These are phyloP conservation scores for Reticulitermes speratus DNA, from an alignment of 1,140 invertebrate genomes.

Conservation along the genomic window DNA sequence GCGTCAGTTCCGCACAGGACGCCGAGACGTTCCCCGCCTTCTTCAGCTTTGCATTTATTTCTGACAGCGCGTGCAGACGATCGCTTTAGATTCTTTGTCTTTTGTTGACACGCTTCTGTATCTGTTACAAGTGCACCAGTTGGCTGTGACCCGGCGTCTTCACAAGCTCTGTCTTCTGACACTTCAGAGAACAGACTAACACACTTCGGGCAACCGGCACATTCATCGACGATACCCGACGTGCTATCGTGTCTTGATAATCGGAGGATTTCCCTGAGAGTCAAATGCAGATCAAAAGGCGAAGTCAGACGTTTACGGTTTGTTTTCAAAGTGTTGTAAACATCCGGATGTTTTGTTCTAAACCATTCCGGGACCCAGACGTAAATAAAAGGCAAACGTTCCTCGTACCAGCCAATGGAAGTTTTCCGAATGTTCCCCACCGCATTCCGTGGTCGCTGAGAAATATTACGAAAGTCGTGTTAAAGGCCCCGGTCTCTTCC, in stretches of 20 bases:
- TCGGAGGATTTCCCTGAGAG: slow-evolving; percentile 51
- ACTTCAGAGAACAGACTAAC: slow-evolving; percentile 66
- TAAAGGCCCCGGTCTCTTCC: slow-evolving; percentile 56
- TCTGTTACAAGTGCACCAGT: slow-evolving; percentile 75
- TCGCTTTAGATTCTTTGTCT: slow-evolving; percentile 46
- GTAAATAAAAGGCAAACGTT: slow-evolving; percentile 82
- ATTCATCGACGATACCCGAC: slow-evolving; percentile 42
- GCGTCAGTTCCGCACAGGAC: slow-evolving; percentile 52
- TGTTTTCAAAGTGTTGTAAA: slow-evolving; percentile 62
- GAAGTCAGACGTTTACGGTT: slow-evolving; percentile 79
- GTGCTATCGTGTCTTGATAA: background rate
- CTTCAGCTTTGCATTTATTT: slow-evolving; percentile 40
- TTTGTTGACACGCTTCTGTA: slow-evolving; percentile 48
- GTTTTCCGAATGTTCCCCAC: slow-evolving; percentile 78
- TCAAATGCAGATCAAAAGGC: slow-evolving; percentile 82
- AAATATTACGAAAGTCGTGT: slow-evolving; percentile 55
- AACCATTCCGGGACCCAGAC: slow-evolving; percentile 77
- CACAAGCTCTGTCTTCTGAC: slow-evolving; percentile 64
- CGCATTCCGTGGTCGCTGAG: slow-evolving; percentile 73
- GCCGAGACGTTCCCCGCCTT: slow-evolving; percentile 42
- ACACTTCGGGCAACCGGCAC: slow-evolving; percentile 61
- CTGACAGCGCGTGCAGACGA: slow-evolving; percentile 48
- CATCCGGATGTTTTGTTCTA: slow-evolving; percentile 58
- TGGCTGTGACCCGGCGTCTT: slow-evolving; percentile 66
- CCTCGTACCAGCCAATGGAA: slow-evolving; percentile 84